phyloP scores from a whole-genome alignment of 2,797 vertebrate species.

The Aselliscus stoliczkanus region DNA sequence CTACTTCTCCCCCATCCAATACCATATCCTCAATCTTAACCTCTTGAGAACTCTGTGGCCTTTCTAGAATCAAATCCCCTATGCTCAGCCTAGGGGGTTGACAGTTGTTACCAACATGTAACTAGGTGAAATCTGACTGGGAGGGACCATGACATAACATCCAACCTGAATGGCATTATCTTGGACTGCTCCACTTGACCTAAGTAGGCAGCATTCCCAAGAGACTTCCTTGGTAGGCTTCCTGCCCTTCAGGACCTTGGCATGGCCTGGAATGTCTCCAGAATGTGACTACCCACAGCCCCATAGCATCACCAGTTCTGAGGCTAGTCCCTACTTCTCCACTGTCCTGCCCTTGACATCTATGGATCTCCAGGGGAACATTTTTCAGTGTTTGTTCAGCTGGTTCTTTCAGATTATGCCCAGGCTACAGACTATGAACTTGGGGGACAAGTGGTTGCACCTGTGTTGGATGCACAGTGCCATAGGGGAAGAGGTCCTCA shows the following conservation, averaged over 20 bases:
- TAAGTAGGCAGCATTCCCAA: constrained; percentile 83
- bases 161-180: constrained; percentile 56
- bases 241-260: constrained; percentile 81
- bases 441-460: constrained; percentile 66
- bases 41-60: constrained; percentile 83
- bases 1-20: constrained; percentile 81
- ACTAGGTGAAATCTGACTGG: constrained; percentile 26
- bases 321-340: rapidly evolving
- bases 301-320: rapidly evolving
- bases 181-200: constrained; percentile 80
- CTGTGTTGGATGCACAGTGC: constrained; percentile 8
- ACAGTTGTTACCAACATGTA: constrained; percentile 76
- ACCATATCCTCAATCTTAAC: constrained; percentile 80
- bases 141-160: constrained; percentile 41
- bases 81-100: constrained; percentile 51
- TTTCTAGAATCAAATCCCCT: constrained; percentile 73
- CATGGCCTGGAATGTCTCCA: constrained; percentile 85
- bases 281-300: constrained; percentile 65
- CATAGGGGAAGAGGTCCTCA: rapidly evolving
- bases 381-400: constrained; percentile 35
- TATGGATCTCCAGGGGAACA: constrained; percentile 60
- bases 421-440: constrained; percentile 59
- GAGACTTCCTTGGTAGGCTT: constrained; percentile 81
- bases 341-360: background rate
- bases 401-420: constrained; percentile 70